Base-by-base conservation (phyloP, 2,113 vertebrate genomes). In the Ophthalmolycus amberensis region DNA sequence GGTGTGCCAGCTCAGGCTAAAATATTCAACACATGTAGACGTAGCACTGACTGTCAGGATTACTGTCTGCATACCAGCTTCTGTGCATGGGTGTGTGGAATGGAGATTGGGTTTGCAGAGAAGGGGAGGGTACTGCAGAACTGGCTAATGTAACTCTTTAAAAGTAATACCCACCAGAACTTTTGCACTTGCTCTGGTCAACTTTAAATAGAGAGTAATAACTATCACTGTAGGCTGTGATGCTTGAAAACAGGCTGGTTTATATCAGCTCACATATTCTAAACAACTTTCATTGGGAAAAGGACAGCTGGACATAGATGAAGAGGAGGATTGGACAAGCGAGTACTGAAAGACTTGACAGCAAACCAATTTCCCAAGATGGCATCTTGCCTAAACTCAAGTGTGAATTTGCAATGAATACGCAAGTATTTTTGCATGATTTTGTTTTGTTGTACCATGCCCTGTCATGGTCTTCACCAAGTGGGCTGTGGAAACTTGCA, bases 11-110 rank as follows among this genome's bases (percentile, higher is more conserved):
- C 40, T 80, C 37, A 69, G 38, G 75, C 22, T 46, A 48, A 48
- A 65, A 67, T 44, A 66, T 79, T 72, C 75, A 64, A 29, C 74
- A 83, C 74, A 75, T 71, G 56, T 59, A 76, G 52, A 38, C 29
- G 2, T 25, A 63, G 6, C 29, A 37, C 11, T 46, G 75, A 72
- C 67, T 79, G 44, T 81, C 50, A 59, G 77, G 82, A 82, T 88
- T 69, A 67, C 72, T 18, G 85, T 79, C 84, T 87, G 84, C 86
- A 88, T 89, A 82, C 87, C 88, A 75, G 76, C 71, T 67, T 46
- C 20, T 76, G 44, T 58, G 72, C 72, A 59, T 64, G 6, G 42
- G 69, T 74, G 68, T 63, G 71, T 40, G 29, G 62, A 79, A 68
- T 70, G 54, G 78, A 71, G 72, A 85, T 72, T 66, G 27, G 74